Percentiles rank a stretch among this genome's conserved stretches.
Conservation (phyloP, 2,113 vertebrate genomes). For the Coracopsis vasa region DNA sequence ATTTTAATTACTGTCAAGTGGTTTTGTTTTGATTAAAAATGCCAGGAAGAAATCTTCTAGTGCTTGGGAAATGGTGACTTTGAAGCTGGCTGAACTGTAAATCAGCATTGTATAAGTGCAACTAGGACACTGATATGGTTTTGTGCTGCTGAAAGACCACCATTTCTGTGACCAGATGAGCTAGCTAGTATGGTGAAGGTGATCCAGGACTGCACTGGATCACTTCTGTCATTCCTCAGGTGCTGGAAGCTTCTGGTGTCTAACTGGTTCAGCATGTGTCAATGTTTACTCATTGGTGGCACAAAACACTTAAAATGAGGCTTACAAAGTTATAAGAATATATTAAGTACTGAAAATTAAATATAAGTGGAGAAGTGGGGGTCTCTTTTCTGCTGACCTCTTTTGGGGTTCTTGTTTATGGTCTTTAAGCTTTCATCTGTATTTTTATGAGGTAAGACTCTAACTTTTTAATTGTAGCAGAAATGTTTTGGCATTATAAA, state of each 20-base stretch:
- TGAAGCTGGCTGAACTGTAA: accelerated
- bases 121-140: not conserved
- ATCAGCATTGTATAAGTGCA: not conserved
- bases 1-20: not conserved
- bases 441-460: not conserved
- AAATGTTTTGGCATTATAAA: not conserved
- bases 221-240: not conserved
- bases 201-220: not conserved
- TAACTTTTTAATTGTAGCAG: not conserved
- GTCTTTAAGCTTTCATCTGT: not conserved
- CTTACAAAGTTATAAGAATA: not conserved
- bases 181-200: not conserved
- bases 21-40: not conserved
- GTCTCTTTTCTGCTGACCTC: not conserved
- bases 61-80: not conserved
- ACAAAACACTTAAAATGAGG: not conserved
- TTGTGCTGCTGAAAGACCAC: not conserved
- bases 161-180: not conserved
- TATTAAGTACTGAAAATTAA: not conserved
- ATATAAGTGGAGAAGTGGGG: not conserved
- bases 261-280: not conserved
- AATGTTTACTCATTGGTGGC: not conserved
- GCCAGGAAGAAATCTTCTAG: not conserved
- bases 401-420: not conserved
- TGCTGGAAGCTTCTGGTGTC: not conserved